A percentile compares a stretch with the other conserved stretches of the same genome.
Conservation (phyloP, 2,113 vertebrate genomes). For the Grallaria varia region DNA sequence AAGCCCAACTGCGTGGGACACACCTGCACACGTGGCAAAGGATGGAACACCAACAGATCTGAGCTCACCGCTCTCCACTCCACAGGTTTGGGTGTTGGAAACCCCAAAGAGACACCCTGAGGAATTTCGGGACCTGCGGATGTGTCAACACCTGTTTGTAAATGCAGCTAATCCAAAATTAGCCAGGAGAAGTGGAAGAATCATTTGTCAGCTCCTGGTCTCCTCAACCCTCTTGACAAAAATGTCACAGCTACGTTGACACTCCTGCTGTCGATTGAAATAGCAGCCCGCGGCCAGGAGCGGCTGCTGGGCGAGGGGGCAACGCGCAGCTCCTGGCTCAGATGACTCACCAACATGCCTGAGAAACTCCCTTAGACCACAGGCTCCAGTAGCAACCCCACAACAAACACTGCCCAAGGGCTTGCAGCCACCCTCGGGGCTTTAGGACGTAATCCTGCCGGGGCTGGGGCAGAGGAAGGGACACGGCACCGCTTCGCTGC, state of each 20-base stretch:
- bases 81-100: background rate
- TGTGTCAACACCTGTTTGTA: conserved; percentile 54
- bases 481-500: background rate
- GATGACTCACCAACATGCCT: conserved; percentile 70
- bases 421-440: background rate
- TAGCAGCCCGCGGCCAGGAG: conserved; percentile 54
- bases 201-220: conserved; percentile 66
- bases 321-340: conserved; percentile 50
- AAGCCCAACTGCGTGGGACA: background rate
- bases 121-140: conserved; percentile 36
- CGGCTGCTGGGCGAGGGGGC: conserved; percentile 7
- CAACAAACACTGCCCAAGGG: conserved; percentile 69
- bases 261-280: conserved; percentile 73
- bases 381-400: conserved; percentile 78
- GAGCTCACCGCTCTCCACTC: background rate
- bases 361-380: conserved; percentile 71
- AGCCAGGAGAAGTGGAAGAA: conserved; percentile 69
- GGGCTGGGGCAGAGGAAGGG: background rate
- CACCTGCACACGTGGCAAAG: background rate
- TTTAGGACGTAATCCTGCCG: conserved; percentile 42
- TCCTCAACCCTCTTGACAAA: conserved; percentile 69
- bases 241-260: conserved; percentile 62
- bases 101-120: background rate
- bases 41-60: background rate
- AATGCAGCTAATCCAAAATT: conserved; percentile 70